Percentiles rank a stretch among this genome's conserved stretches.
phyloP scores from a whole-genome alignment of 2,113 vertebrate species.

The Desmodus rotundus region DNA sequence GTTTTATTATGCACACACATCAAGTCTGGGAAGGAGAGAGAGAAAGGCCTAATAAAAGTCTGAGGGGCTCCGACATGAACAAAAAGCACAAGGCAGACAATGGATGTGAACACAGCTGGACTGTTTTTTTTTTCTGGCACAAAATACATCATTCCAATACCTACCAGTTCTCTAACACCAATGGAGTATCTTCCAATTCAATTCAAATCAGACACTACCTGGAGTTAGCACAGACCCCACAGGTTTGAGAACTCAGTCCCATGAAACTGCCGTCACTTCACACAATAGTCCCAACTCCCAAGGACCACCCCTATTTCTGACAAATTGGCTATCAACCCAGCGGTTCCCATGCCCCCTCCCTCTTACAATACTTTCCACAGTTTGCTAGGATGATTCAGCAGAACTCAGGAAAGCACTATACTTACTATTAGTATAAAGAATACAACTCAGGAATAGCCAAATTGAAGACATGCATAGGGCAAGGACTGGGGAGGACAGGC shows the following conservation, averaged over 20 bases:
- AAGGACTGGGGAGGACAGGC: fast-evolving
- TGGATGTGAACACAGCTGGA: neutral
- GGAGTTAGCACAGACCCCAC: neutral
- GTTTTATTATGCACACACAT: neutral
- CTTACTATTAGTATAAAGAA: neutral
- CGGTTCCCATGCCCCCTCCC: neutral
- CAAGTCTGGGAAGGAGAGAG: neutral
- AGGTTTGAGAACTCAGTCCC: neutral
- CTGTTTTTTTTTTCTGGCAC: neutral
- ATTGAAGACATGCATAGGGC: neutral
- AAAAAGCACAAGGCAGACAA: neutral
- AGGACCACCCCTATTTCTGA: neutral
- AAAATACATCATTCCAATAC: neutral
- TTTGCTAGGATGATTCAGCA: neutral
- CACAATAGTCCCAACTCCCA: neutral
- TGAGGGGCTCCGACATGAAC: neutral
- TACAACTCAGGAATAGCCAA: neutral
- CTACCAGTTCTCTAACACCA: neutral
- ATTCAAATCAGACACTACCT: neutral
- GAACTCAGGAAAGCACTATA: neutral
- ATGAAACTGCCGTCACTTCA: neutral
- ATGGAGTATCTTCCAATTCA: neutral
- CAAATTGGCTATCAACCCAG: neutral
- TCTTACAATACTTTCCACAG: neutral
- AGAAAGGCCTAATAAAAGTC: neutral